Percentiles rank a stretch among this genome's conserved stretches.
Conservation (phyloP, 2,888 invertebrate genomes). For the Eristalis intricaria region DNA sequence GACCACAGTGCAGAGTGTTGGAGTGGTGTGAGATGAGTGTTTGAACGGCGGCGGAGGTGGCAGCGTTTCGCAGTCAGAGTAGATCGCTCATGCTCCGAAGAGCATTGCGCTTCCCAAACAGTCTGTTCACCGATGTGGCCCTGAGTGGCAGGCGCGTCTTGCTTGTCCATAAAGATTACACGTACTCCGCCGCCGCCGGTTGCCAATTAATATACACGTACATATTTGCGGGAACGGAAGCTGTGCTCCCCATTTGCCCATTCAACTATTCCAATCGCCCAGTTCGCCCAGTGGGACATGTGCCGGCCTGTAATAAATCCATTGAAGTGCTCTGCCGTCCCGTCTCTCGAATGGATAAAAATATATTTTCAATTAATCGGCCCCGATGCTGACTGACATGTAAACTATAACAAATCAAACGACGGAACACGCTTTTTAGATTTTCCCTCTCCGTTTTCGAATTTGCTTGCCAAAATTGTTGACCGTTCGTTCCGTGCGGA, state of each 20-base stretch:
- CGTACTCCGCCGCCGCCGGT: slow-evolving; percentile 9
- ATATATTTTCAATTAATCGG: slow-evolving; percentile 60
- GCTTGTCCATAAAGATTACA: slow-evolving; percentile 45
- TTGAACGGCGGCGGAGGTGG: not conserved
- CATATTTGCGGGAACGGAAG: slow-evolving; percentile 44
- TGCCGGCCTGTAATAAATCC: slow-evolving; percentile 34
- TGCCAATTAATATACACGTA: slow-evolving; percentile 37
- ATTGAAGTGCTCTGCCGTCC: slow-evolving; percentile 23
- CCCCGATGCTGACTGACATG: slow-evolving; percentile 54
- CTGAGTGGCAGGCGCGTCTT: slow-evolving; percentile 60
- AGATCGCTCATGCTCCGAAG: slow-evolving; percentile 46
- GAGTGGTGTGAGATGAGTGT: slow-evolving; percentile 30
- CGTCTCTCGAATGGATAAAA: slow-evolving; percentile 40
- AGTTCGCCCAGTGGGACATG: slow-evolving; percentile 15
- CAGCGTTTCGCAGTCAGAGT: slow-evolving; percentile 43
- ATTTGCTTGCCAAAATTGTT: slow-evolving; percentile 53
- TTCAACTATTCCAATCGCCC: not conserved
- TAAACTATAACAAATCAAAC: slow-evolving; percentile 54
- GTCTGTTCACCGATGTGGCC: slow-evolving; percentile 56
- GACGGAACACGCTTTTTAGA: slow-evolving; percentile 37
- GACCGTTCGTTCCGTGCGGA: slow-evolving; percentile 15
- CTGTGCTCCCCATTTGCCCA: not conserved
- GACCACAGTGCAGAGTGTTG: slow-evolving; percentile 3
- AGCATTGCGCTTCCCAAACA: slow-evolving; percentile 56
- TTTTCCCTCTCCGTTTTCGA: not conserved